Evolutionary conservation across 2,113 vertebrate species (phyloP).

Genomic region (Miniopterus natalensis): DNA sequence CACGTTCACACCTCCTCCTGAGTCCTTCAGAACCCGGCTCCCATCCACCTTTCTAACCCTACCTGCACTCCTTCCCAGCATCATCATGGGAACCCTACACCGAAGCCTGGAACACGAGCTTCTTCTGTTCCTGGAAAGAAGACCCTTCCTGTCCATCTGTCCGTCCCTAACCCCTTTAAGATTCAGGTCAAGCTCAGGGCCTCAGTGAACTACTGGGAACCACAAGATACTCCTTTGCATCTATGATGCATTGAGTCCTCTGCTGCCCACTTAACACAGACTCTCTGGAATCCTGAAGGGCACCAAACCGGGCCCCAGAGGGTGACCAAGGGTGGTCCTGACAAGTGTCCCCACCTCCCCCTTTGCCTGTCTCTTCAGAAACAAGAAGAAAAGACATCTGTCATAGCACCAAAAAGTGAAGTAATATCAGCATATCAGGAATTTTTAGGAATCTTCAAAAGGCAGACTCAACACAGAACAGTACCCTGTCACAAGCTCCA

Average conservation of each 20-base stretch:
- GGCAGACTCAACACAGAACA: neutral
- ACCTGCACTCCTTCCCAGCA: neutral
- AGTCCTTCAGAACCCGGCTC: neutral
- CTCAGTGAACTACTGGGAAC: neutral
- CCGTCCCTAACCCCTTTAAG: neutral
- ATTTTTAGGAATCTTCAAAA: neutral
- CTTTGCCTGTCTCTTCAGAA: neutral
- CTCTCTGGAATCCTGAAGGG: neutral
- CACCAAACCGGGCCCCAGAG: neutral
- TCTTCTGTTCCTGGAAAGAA: neutral
- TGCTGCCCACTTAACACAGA: neutral
- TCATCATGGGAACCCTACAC: neutral
- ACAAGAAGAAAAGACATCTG: neutral
- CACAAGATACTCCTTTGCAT: too few relatives aligned
- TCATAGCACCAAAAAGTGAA: neutral
- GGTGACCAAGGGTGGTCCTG: fast-evolving
- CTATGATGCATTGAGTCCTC: neutral
- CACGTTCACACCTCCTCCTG: too few relatives aligned
- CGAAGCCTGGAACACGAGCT: too few relatives aligned
- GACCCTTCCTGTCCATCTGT: neutral
- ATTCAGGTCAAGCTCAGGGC: neutral
- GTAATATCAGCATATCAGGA: too few relatives aligned
- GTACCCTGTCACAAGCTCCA: neutral
- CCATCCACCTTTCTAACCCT: neutral
- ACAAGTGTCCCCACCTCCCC: fast-evolving